These are phyloP conservation scores for Choreutis nemorana DNA, from an alignment of 2,888 invertebrate species.

Conservation along the genomic window DNA sequence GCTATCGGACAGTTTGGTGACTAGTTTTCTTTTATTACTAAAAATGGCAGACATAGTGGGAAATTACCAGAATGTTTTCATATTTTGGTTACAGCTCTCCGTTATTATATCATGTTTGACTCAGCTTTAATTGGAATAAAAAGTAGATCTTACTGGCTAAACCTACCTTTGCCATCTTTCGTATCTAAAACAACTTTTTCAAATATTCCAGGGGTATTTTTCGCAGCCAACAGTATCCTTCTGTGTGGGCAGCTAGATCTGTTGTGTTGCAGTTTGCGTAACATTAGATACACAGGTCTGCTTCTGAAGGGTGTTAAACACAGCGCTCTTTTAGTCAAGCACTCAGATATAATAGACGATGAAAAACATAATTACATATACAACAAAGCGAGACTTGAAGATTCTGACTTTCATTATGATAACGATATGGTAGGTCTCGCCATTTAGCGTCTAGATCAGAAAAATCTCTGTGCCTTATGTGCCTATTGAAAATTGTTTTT, in stretches of 20 bases:
- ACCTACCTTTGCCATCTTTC: too few species aligned
- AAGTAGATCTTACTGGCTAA: too few species aligned
- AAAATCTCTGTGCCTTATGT: too few species aligned
- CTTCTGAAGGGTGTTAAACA: slow-evolving; percentile 28
- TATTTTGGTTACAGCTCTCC: too few species aligned
- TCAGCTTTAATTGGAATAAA: too few species aligned
- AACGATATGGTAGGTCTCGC: slow-evolving; percentile 23
- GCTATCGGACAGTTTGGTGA: slow-evolving; percentile 49
- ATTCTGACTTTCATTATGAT: slow-evolving; percentile 39
- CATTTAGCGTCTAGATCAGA: too few species aligned
- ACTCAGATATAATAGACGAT: slow-evolving; percentile 23
- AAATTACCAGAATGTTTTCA: too few species aligned
- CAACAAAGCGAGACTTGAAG: slow-evolving; percentile 25
- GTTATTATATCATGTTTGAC: too few species aligned
- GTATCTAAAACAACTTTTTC: too few species aligned
- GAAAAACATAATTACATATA: slow-evolving; percentile 38
- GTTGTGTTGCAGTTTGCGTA: slow-evolving; percentile 44
- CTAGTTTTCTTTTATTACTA: slow-evolving; percentile 7
- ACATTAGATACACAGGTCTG: slow-evolving; percentile 39
- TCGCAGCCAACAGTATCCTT: slow-evolving; percentile 42
- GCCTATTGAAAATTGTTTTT: too few species aligned
- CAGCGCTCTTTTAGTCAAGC: slow-evolving; percentile 15
- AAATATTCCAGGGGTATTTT: slow-evolving; percentile 36
- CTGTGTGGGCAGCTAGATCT: slow-evolving; percentile 53
- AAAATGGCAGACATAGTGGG: too few species aligned